Conservation (phyloP, 2,888 invertebrate genomes). For the Sarcophaga carnaria region DNA sequence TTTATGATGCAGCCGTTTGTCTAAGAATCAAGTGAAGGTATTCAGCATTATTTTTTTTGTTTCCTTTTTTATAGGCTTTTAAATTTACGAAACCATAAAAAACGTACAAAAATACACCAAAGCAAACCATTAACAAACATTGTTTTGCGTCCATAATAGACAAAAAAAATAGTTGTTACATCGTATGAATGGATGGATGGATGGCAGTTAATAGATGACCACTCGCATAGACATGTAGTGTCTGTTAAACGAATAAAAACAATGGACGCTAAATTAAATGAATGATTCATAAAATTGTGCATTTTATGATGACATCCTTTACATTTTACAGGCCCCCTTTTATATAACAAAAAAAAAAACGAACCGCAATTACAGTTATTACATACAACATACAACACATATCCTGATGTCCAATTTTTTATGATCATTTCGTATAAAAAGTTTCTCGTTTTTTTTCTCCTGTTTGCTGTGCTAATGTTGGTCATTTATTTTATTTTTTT, state of each 20-base stretch:
- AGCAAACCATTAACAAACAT: conserved; percentile 64
- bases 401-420: conserved; percentile 45
- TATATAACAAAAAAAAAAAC: conserved; percentile 15
- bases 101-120: conserved; percentile 16
- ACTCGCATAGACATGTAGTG: neutral
- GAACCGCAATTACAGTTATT: no score
- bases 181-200: neutral
- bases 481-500: conserved; percentile 41
- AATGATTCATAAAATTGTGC: conserved; percentile 57
- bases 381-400: neutral
- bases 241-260: neutral
- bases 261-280: conserved; percentile 42
- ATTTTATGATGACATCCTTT: conserved; percentile 51
- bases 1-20: no score
- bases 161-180: conserved; percentile 9
- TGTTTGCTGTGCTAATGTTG: conserved; percentile 10
- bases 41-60: neutral
- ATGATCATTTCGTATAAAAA: conserved; percentile 33
- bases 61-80: neutral
- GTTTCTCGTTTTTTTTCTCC: neutral
- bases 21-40: neutral
- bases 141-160: conserved; percentile 8
- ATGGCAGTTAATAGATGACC: conserved; percentile 20
- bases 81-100: conserved; percentile 7
- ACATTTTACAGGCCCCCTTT: conserved; percentile 41